Base-by-base conservation (phyloP, 2,888 invertebrate species). In the Patella depressa region DNA sequence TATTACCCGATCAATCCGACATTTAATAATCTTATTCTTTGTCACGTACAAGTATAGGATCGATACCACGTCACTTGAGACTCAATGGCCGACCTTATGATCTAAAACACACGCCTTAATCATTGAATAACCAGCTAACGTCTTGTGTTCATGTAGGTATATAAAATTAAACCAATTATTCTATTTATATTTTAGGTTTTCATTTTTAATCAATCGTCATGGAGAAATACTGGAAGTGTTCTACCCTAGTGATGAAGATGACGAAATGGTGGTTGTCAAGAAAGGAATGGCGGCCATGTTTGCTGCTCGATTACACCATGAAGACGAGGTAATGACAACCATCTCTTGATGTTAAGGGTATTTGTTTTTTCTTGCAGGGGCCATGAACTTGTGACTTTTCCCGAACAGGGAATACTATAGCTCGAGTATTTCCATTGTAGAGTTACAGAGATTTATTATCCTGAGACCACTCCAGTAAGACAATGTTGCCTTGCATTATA, bases 281-380 rank as follows among this genome's bases (percentile, higher is more conserved):
- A 86, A 86, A 74, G 85, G 83, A 5, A 79, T 85, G 71, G 85
- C 83, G 11, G 82, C 81, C 53, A 73, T 85, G 76, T 74, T 86
- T 11, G 82, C 84, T 3, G 74, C 82, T 15, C 78, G 79, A 65
- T 78, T 86, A 3, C 83, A 84, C 53, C 76, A 82, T 5, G 53
- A 76, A 1, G 76, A 82, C 34, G 83, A 84, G 82, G 85, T 85
- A 71, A 75, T 24, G 53, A 65, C n/a, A 7, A 54, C 9, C 15
- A 2, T 24, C 2, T 59, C 19, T 0, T 72, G 65, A 45, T 45
- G 53, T 53, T n/a, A 70, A n/a, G 19, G 15, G 19, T 19, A 65
- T n/a, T 0, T 17, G 17, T 45, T 12, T 12, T 65, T 34, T 53
- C 76, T 76, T 53, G 3, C 54, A 72, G 3, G 29, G 17, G 1